Base-by-base conservation (phyloP, 1,140 invertebrate genomes). In the Copidosoma floridanum region DNA sequence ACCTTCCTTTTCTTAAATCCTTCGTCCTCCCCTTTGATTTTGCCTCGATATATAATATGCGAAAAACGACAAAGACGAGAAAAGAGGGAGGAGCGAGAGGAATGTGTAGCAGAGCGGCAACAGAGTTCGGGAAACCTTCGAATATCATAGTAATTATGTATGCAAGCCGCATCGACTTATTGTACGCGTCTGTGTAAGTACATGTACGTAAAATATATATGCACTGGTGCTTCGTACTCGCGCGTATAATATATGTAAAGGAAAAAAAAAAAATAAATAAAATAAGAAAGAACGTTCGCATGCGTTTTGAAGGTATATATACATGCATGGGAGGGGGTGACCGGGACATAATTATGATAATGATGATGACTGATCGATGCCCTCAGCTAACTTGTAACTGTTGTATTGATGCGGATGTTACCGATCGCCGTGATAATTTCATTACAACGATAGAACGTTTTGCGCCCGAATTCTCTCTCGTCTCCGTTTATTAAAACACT, bases 401-500 rank as follows among this genome's bases (percentile, higher is more conserved):
- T n/a, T n/a, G n/a, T n/a, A n/a, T n/a, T n/a, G 27, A 53, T 44
- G 32, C 18, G 18, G 48, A 21, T 21, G 21, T 10, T 7, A 8
- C n/a, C 48, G 51, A 60, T 53, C n/a, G 53, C 53, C 41, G n/a
- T 54, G 43, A 55, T 61, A 47, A 61, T 61, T 61, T 54, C 35
- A 48, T 61, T 41, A 55, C 16, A 37, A 52, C 41, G 41, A 54
- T 60, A 53, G 26, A 60, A 51, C 26, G 37, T 51, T 51, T 58
- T 38, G 35, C 35, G 26, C 40, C 14, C 21, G 5, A n/a, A n/a
- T n/a, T n/a, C n/a, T n/a, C n/a, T n/a, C n/a, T n/a, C n/a, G n/a
- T n/a, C n/a, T n/a, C n/a, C n/a, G n/a, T n/a, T n/a, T n/a, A n/a
- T n/a, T n/a, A n/a, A n/a, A n/a, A n/a, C n/a, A n/a, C n/a, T n/a